Evolutionary conservation across 2,888 invertebrate genomes (phyloP).

Genomic region (Tridacna gigas): DNA sequence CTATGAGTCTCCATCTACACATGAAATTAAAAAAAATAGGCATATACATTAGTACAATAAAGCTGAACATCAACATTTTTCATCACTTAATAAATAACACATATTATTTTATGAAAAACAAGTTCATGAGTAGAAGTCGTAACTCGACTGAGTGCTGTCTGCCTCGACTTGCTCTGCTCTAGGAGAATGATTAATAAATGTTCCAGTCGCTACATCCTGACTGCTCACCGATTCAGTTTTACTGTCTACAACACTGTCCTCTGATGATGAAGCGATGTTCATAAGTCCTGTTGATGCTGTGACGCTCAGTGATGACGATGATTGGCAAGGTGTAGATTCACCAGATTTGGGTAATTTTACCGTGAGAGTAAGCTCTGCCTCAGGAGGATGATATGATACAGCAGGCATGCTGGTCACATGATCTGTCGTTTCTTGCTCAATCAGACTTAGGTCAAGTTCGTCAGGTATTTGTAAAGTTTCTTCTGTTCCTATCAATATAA

Average conservation of each 20-base stretch:
- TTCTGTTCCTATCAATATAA: constrained; percentile 49
- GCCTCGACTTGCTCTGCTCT: constrained; percentile 36
- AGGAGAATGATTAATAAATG: neutral
- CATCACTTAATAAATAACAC: neutral
- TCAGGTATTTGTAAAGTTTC: constrained; percentile 54
- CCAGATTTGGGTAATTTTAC: neutral
- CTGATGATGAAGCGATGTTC: constrained; percentile 16
- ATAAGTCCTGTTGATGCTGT: constrained; percentile 15
- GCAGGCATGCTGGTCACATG: constrained; percentile 29
- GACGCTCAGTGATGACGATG: constrained; percentile 6
- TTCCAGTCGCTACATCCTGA: neutral
- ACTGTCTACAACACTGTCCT: constrained; percentile 9
- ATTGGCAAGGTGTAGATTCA: constrained; percentile 25
- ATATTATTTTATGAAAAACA: neutral
- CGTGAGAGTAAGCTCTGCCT: constrained; percentile 47
- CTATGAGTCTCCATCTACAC: no score
- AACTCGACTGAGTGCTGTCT: constrained; percentile 45
- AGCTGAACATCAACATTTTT: neutral
- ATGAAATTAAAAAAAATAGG: no score
- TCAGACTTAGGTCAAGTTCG: constrained; percentile 48
- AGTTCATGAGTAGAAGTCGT: constrained; percentile 57
- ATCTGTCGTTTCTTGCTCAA: constrained; percentile 3
- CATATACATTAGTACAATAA: no score
- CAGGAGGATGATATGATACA: constrained; percentile 49
- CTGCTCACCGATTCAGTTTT: neutral